Evolutionary conservation across 1,140 invertebrate species (phyloP).

Genomic region (Samia ricini): DNA sequence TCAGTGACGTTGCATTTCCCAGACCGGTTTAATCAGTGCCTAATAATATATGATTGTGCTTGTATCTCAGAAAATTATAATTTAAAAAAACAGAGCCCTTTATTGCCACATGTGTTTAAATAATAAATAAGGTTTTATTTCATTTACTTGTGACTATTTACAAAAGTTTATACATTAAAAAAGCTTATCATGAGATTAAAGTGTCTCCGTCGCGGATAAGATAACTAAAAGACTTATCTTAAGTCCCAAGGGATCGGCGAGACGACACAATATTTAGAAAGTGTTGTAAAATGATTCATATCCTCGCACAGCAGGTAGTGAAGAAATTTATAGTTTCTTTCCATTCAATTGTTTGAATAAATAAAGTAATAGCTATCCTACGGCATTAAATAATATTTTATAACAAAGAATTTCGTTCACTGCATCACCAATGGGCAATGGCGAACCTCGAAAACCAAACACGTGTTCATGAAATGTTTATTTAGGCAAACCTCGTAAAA

Average conservation of each 20-base stretch:
- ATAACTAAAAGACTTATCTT: conserved; percentile 55
- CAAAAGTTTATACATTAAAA: conserved; percentile 8
- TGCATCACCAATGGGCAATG: conserved; percentile 21
- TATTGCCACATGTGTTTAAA: no score
- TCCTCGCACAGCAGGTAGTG: conserved; percentile 52
- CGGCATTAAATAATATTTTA: conserved; percentile 40
- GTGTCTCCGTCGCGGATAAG: conserved; percentile 42
- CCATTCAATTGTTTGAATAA: conserved; percentile 26
- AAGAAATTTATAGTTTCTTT: conserved; percentile 27
- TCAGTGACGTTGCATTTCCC: no score
- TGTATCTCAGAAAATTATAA: no score
- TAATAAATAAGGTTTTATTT: neutral
- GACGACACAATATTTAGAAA: conserved; percentile 54
- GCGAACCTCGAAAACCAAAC: conserved; percentile 49
- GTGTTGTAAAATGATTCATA: conserved; percentile 43
- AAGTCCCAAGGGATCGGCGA: conserved; percentile 33
- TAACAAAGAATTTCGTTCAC: conserved; percentile 23
- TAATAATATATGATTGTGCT: no score
- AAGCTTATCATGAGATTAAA: conserved; percentile 47
- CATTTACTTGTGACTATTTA: neutral
- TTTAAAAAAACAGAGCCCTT: no score
- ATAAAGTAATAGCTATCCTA: conserved; percentile 41
- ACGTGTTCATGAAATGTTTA: conserved; percentile 66
- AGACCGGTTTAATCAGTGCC: no score
- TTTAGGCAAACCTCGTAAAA: conserved; percentile 69